Evolutionary conservation across 2,797 vertebrate genomes (phyloP).

Genomic region (Oreochromis mossambicus): DNA sequence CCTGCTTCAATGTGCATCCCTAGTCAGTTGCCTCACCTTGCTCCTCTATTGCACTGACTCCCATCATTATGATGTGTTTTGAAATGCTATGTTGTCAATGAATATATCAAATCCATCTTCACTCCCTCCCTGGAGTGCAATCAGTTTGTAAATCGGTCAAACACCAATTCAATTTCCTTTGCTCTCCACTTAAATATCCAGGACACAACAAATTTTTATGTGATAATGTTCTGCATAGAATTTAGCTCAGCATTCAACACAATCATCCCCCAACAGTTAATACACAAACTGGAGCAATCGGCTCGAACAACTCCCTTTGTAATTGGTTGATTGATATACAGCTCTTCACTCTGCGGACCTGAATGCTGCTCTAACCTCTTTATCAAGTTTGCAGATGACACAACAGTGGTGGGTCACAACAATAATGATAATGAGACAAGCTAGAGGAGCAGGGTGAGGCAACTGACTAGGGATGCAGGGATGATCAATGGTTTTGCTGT

Average conservation of each 20-base stretch:
- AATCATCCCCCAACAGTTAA: background rate
- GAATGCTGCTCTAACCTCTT: background rate
- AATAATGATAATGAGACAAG: background rate
- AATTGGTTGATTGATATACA: background rate
- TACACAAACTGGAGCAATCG: background rate
- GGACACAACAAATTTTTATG: background rate
- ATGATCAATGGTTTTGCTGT: background rate
- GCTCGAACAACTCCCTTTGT: background rate
- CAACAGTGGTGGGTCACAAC: background rate
- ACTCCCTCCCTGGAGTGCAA: background rate
- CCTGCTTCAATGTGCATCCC: background rate
- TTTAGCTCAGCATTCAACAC: background rate
- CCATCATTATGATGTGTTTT: background rate
- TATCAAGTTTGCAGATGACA: background rate
- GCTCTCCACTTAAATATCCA: background rate
- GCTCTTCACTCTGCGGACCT: background rate
- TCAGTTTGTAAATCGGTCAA: background rate
- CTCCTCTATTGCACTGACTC: background rate
- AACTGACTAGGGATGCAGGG: background rate
- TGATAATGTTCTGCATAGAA: background rate
- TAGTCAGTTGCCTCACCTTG: no score
- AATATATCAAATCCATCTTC: background rate
- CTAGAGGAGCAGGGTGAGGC: background rate
- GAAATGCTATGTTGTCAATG: background rate
- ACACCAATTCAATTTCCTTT: background rate